phyloP scores from a whole-genome alignment of 2,888 invertebrate genomes.

The Baronia brevicornis region DNA sequence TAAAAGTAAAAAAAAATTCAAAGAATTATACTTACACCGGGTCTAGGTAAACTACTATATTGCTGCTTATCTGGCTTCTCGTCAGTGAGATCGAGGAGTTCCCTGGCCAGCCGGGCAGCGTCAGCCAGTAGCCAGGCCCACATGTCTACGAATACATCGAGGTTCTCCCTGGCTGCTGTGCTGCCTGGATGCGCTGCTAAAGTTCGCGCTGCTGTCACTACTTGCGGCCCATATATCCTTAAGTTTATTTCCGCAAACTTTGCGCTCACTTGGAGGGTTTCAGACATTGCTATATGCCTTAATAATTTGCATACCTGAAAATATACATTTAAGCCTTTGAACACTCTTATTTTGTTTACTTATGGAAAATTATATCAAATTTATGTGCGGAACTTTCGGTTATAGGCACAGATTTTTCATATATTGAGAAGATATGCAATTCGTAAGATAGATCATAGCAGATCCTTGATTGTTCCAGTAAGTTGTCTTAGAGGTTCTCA shows the following conservation, averaged over 20 bases:
- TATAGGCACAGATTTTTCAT: too few species aligned
- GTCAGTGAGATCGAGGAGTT: slow-evolving; percentile 88
- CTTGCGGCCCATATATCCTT: slow-evolving; percentile 95
- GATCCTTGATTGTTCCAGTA: too few species aligned
- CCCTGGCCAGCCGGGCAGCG: slow-evolving; percentile 91
- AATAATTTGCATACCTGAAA: slow-evolving; percentile 94
- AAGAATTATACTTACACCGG: slow-evolving; percentile 83
- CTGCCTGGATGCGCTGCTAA: slow-evolving; percentile 93
- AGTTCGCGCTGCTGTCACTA: slow-evolving; percentile 94
- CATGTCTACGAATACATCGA: slow-evolving; percentile 96
- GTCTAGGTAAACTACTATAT: slow-evolving; percentile 95
- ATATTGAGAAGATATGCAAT: too few species aligned
- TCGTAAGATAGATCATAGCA: too few species aligned
- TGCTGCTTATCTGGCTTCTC: slow-evolving; percentile 66
- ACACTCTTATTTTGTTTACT: neutral
- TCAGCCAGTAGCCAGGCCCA: slow-evolving; percentile 96
- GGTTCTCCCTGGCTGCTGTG: slow-evolving; percentile 96
- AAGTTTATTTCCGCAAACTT: slow-evolving; percentile 97
- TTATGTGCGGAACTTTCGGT: too few species aligned
- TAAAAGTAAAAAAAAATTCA: neutral
- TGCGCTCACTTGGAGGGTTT: slow-evolving; percentile 95
- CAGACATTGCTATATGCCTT: slow-evolving; percentile 95
- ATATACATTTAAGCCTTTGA: slow-evolving; percentile 8
- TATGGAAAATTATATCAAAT: slow-evolving; percentile 8
- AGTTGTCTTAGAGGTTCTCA: too few species aligned